phyloP scores from a whole-genome alignment of 2,797 vertebrate genomes.

The Gallirallus australis region DNA sequence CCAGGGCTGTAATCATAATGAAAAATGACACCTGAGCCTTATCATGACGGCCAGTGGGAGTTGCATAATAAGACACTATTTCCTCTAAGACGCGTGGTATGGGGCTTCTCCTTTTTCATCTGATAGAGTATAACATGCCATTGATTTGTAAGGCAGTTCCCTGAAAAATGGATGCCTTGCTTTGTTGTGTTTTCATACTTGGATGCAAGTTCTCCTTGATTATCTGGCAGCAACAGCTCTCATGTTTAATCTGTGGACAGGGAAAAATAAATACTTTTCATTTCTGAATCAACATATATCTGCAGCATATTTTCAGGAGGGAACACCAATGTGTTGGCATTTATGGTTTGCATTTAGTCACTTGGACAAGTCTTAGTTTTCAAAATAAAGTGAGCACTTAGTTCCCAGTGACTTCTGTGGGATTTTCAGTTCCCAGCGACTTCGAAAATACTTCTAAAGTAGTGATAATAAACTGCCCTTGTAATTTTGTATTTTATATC shows the following conservation, averaged over 20 bases:
- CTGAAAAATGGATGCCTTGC: background rate
- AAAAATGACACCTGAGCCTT: constrained; percentile 21
- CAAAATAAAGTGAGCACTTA: background rate
- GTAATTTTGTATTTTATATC: background rate
- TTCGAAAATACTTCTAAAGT: background rate
- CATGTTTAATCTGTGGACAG: background rate
- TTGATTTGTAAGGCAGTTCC: background rate
- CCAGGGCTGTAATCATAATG: background rate
- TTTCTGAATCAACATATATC: background rate
- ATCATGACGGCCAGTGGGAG: background rate
- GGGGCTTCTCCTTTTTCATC: constrained; percentile 10
- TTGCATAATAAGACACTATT: background rate
- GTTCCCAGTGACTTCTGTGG: background rate
- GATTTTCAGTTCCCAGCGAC: background rate
- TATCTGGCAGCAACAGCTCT: constrained; percentile 6
- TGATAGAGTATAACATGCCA: background rate
- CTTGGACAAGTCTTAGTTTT: background rate
- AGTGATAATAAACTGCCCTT: background rate
- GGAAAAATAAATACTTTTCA: constrained; percentile 6
- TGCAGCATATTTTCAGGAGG: background rate
- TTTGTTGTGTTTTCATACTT: background rate
- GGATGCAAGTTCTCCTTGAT: background rate
- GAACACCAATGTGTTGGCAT: background rate
- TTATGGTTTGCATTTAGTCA: background rate
- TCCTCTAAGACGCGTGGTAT: background rate